These are phyloP conservation scores for Irena cyanogastra DNA, from an alignment of 2,113 vertebrate genomes.

Conservation along the genomic window DNA sequence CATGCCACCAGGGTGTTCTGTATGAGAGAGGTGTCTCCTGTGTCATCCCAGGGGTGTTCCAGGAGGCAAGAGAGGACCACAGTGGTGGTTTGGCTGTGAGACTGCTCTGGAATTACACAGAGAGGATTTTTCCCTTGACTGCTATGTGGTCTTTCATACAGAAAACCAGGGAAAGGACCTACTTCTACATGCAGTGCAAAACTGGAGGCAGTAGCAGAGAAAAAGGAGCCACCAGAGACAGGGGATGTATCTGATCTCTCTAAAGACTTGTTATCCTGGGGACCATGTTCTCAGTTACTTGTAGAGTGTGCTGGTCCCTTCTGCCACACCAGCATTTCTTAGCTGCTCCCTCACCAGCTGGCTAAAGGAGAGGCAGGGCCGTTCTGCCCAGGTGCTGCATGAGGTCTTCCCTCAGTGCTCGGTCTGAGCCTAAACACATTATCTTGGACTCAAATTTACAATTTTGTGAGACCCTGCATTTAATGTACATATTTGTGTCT, in stretches of 20 bases:
- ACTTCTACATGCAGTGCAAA: not conserved
- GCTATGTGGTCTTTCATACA: not conserved
- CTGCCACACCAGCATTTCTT: not conserved
- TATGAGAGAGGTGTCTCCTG: not conserved
- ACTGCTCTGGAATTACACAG: not conserved
- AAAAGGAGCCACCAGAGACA: not conserved
- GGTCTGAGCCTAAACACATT: not conserved
- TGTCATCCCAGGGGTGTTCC: not conserved
- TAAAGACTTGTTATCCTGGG: not conserved
- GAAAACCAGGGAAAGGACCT: not conserved
- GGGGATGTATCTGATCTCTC: not conserved
- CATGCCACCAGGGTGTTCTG: not conserved
- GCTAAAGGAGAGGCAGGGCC: not conserved
- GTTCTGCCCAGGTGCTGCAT: not conserved
- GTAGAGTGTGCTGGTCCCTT: not conserved
- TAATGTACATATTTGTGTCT: not conserved
- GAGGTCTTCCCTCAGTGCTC: not conserved
- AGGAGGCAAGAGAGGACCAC: not conserved
- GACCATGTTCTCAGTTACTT: not conserved
- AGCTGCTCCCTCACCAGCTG: not conserved
- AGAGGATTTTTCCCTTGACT: not conserved
- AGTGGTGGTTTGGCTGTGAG: not conserved
- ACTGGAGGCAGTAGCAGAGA: not conserved
- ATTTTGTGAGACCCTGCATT: not conserved
- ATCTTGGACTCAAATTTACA: not conserved